These are phyloP conservation scores for Anarsia innoxiella DNA, from an alignment of 2,888 invertebrate genomes.

Conservation along the genomic window DNA sequence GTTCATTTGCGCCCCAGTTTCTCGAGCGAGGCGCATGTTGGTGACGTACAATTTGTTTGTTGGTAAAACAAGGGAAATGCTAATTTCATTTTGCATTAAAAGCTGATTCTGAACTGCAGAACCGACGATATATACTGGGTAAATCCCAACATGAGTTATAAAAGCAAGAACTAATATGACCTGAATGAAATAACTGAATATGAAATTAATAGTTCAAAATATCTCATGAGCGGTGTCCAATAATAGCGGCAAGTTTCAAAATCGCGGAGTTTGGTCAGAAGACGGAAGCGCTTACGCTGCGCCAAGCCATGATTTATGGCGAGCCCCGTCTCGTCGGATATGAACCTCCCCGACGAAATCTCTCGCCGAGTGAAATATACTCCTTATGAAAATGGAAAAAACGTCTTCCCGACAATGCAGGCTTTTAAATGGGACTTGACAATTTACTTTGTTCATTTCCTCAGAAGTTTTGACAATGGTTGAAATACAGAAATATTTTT, in stretches of 20 bases:
- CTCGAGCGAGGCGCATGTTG: constrained; percentile 18
- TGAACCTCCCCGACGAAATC: constrained; percentile 31
- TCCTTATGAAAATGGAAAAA: constrained; percentile 31
- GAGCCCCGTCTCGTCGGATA: constrained; percentile 25
- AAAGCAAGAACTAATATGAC: too few species aligned
- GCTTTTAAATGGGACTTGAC: constrained; percentile 7
- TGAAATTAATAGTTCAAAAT: too few species aligned
- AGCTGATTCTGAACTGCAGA: too few species aligned
- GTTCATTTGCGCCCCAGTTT: constrained; percentile 40
- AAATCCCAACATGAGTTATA: too few species aligned
- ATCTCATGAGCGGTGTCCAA: background rate
- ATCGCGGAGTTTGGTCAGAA: constrained; percentile 31
- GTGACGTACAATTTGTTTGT: constrained; percentile 22
- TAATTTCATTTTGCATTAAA: constrained; percentile 5
- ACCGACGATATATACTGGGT: too few species aligned
- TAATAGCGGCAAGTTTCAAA: constrained; percentile 9
- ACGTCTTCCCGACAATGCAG: constrained; percentile 7
- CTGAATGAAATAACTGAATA: too few species aligned
- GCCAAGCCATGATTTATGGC: constrained; percentile 38
- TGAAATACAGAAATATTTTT: too few species aligned
- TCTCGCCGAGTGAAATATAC: constrained; percentile 23
- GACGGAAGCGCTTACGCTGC: constrained; percentile 39
- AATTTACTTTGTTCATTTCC: constrained; percentile 4
- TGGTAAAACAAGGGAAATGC: constrained; percentile 3
- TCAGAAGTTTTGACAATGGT: constrained; percentile 1